Evolutionary conservation across 2,888 invertebrate species (phyloP).

Genomic region (Automeris io): DNA sequence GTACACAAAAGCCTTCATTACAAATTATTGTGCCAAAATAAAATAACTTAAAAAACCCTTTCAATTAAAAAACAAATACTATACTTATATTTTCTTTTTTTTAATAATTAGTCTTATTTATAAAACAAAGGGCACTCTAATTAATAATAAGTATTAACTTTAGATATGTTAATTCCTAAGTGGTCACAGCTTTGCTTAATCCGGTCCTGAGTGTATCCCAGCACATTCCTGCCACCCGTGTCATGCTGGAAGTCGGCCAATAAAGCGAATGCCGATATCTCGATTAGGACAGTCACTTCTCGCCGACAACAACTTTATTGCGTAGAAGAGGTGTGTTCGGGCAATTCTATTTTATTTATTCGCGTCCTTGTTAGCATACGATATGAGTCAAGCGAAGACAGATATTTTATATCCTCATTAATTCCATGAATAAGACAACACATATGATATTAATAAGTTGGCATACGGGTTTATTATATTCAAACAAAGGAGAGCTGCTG

Average conservation of each 20-base stretch:
- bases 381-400: neutral
- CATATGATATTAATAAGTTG: too few species aligned
- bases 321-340: conserved; percentile 5
- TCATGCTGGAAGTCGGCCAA: conserved; percentile 10
- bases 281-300: conserved; percentile 7
- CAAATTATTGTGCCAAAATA: too few species aligned
- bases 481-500: too few species aligned
- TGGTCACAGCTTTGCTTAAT: conserved; percentile 11
- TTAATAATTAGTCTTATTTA: too few species aligned
- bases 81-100: too few species aligned
- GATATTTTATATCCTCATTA: neutral
- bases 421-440: too few species aligned
- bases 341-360: neutral
- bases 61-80: too few species aligned
- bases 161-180: neutral
- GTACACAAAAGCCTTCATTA: too few species aligned
- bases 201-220: conserved; percentile 28
- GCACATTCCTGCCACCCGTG: conserved; percentile 9
- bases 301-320: neutral
- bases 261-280: conserved; percentile 9
- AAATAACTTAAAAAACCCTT: too few species aligned
- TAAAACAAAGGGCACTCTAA: too few species aligned
- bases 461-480: too few species aligned
- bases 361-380: neutral
- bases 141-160: neutral